Percentiles rank a stretch among this genome's conserved stretches.
Evolutionary conservation across 2,797 vertebrate species (phyloP).

Genomic region (Iguana delicatissima): DNA sequence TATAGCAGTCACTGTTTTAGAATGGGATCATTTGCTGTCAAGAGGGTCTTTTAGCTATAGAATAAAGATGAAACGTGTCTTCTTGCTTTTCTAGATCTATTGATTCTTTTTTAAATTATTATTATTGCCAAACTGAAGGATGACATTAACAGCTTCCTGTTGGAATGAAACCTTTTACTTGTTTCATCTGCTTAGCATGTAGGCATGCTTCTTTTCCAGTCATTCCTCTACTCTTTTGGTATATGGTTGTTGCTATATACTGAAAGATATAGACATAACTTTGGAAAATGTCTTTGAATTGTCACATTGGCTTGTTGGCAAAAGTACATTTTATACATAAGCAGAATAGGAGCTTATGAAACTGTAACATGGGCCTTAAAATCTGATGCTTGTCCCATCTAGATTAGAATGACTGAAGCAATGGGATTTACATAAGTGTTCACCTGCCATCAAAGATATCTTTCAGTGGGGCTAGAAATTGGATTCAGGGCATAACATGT

Average conservation of each 20-base stretch:
- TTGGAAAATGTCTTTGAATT: neutral
- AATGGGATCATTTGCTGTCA: neutral
- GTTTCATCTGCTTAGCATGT: neutral
- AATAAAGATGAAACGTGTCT: neutral
- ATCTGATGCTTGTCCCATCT: too few species aligned
- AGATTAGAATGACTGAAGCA: too few species aligned
- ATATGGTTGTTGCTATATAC: neutral
- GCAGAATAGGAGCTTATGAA: neutral
- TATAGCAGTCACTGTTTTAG: neutral
- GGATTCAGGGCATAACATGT: neutral
- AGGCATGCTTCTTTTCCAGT: neutral
- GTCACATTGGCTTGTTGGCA: neutral
- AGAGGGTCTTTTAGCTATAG: neutral
- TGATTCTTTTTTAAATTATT: neutral
- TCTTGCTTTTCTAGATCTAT: neutral
- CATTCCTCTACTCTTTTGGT: neutral
- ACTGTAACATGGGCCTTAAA: too few species aligned
- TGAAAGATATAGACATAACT: neutral
- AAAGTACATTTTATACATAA: neutral
- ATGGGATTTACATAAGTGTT: too few species aligned
- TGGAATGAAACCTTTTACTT: neutral
- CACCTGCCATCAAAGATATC: too few species aligned
- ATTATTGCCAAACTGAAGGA: neutral
- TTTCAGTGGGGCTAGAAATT: too few species aligned
- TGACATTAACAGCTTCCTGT: neutral